phyloP scores from a whole-genome alignment of 2,888 invertebrate species.

The Ectemnius cavifrons region DNA sequence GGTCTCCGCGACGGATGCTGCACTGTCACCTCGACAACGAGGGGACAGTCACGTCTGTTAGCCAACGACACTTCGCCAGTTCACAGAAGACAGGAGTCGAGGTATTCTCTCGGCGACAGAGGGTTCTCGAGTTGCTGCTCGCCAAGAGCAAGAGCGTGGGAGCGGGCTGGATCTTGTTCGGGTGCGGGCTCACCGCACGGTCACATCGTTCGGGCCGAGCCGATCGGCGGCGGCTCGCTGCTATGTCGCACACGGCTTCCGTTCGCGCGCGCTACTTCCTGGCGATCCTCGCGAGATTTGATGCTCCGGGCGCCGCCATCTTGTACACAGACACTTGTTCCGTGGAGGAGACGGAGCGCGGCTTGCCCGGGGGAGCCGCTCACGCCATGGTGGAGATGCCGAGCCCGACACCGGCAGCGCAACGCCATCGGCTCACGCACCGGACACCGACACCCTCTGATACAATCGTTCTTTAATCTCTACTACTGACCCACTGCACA shows the following conservation, averaged over 20 bases:
- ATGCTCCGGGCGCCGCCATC: constrained; percentile 68
- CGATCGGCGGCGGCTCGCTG: constrained; percentile 58
- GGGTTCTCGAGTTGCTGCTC: constrained; percentile 34
- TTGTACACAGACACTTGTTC: constrained; percentile 70
- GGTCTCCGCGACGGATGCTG: too few species aligned
- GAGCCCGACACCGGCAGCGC: constrained; percentile 36
- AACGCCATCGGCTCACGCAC: constrained; percentile 40
- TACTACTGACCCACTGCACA: too few species aligned
- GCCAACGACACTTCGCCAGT: too few species aligned
- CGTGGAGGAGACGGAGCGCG: constrained; percentile 26
- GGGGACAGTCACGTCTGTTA: too few species aligned
- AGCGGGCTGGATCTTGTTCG: constrained; percentile 41
- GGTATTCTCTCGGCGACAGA: constrained; percentile 34
- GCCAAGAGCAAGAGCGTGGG: too few species aligned
- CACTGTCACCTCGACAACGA: too few species aligned
- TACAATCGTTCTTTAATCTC: constrained; percentile 16
- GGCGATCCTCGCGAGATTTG: constrained; percentile 49
- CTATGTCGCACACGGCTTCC: constrained; percentile 41
- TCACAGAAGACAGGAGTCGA: constrained; percentile 12
- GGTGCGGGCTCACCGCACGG: constrained; percentile 39
- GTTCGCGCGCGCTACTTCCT: constrained; percentile 46
- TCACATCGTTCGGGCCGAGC: constrained; percentile 56
- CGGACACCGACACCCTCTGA: constrained; percentile 35
- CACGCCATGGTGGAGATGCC: constrained; percentile 18
- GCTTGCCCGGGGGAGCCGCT: constrained; percentile 33